Conservation (phyloP, 1,140 invertebrate genomes). For the Dryas iulia region DNA sequence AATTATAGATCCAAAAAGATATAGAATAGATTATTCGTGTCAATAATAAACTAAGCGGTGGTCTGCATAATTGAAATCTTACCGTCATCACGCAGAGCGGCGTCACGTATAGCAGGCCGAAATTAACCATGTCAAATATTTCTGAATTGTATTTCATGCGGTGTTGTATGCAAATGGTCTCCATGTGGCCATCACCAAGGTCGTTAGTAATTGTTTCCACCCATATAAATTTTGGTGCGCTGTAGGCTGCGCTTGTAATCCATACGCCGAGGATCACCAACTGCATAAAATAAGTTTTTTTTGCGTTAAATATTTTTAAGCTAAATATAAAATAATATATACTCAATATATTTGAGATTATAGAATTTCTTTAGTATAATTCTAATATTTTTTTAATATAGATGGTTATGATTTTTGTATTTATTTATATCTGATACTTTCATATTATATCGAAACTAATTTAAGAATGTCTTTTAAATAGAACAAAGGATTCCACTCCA, state of each 20-base stretch:
- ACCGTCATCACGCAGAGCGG: constrained; percentile 88
- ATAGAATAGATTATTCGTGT: no score
- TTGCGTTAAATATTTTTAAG: no score
- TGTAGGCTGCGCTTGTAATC: constrained; percentile 88
- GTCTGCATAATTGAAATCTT: constrained; percentile 57
- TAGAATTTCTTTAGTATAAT: no score
- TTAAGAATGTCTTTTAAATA: constrained; percentile 5
- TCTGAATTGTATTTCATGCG: constrained; percentile 88
- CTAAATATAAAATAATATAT: no score
- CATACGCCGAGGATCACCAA: constrained; percentile 87
- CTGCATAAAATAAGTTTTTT: constrained; percentile 76
- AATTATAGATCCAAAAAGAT: no score
- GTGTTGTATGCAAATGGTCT: constrained; percentile 87
- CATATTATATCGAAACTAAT: neutral
- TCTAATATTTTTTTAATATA: no score
- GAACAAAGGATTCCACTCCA: constrained; percentile 6
- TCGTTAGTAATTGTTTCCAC: constrained; percentile 85
- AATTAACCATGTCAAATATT: constrained; percentile 88
- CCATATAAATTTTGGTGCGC: constrained; percentile 88
- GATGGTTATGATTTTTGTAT: no score
- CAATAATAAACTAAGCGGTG: no score
- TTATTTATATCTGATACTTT: neutral
- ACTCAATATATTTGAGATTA: no score
- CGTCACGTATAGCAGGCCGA: constrained; percentile 87
- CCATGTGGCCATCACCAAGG: constrained; percentile 80